Conservation (phyloP, 2,888 invertebrate species). For the Priocnemis perturbator region DNA sequence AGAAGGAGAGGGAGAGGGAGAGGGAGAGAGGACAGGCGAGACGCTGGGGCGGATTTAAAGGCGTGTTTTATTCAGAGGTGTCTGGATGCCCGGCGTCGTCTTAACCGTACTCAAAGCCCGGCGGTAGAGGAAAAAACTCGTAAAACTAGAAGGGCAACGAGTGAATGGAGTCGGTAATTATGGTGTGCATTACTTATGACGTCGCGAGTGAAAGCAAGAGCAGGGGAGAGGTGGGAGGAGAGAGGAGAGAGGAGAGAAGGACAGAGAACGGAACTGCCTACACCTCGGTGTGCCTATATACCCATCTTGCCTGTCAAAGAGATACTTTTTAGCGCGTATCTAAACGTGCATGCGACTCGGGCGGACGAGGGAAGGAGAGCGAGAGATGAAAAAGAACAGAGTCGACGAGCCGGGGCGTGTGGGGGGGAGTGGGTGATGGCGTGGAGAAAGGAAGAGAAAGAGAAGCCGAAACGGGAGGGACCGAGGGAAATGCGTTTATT, state of each 20-base stretch:
- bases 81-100: constrained; percentile 58
- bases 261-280: constrained; percentile 17
- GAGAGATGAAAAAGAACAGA: constrained; percentile 6
- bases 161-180: constrained; percentile 69
- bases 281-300: constrained; percentile 15
- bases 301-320: constrained; percentile 20
- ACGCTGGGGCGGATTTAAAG: too few relatives aligned
- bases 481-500: too few relatives aligned
- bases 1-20: too few relatives aligned
- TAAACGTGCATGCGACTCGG: constrained; percentile 17
- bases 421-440: constrained; percentile 11
- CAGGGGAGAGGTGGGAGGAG: constrained; percentile 29
- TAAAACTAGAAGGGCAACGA: constrained; percentile 64
- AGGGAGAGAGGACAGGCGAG: constrained; percentile 5
- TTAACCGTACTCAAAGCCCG: constrained; percentile 43
- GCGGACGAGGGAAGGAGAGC: constrained; percentile 23
- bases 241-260: constrained; percentile 20
- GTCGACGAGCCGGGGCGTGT: constrained; percentile 4
- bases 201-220: constrained; percentile 25
- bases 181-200: constrained; percentile 69
- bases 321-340: constrained; percentile 11
- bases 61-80: constrained; percentile 66
- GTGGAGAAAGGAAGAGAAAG: neutral
- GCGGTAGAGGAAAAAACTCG: constrained; percentile 59
- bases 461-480: too few relatives aligned